Base-by-base conservation (phyloP, 2,888 invertebrate genomes). In the Brachypterus glaber region DNA sequence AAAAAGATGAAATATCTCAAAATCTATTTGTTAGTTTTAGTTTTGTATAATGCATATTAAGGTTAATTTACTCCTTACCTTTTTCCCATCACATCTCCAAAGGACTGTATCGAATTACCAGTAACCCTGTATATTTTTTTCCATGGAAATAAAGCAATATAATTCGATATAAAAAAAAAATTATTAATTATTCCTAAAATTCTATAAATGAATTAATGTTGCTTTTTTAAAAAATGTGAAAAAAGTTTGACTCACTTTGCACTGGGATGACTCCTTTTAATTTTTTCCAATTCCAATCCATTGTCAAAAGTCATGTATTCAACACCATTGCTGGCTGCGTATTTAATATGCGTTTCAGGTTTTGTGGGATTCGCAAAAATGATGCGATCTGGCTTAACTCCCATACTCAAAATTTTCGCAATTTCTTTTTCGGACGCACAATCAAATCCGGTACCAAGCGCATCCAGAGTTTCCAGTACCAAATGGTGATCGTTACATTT, bases 301-400 rank as follows among this genome's bases (percentile, higher is more conserved):
- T 70, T 70, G 51, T 77, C 77, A 46, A 71, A 75, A 3, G 76
- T 76, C 72, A 74, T 73, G 42, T 62, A 57, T 9, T 57, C 48
- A 2, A 77, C 71, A 5, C 68, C 63, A 24, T 66, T 52, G 47
- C 65, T 63, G 29, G 62, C 64, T 3, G 77, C 75, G 50, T 68
- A 72, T 39, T 59, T 61, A 38, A 77, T 64, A 55, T 72, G 72
- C 16, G 71, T 69, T 1, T 58, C 54, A 41, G 66, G 63, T 57
- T 77, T 77, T 46, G 72, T 69, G 1, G 76, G 74, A 55, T 77
- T 73, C 24, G 76, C 76, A 51, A 70, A 76, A 45, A 77, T 69
- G 33, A 77, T 75, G 21, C 70, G 63, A 9, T 66, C 57, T 0
- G 66, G 59, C 2, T 62, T 44, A 4, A 76, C 71, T 4, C 71